Conservation (phyloP, 2,113 vertebrate species). For the Chaetodon trifascialis region DNA sequence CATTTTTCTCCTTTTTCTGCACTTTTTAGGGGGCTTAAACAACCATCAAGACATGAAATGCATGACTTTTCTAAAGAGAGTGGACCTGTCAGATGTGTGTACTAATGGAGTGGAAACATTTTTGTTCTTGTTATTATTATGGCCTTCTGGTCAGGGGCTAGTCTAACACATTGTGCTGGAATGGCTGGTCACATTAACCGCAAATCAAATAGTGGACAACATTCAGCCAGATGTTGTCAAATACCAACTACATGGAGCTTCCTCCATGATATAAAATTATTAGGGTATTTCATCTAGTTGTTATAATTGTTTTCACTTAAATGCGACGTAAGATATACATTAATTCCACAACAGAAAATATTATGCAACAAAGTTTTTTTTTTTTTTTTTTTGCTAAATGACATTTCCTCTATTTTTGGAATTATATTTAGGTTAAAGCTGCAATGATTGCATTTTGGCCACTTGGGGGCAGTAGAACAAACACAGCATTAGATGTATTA, state of each 20-base stretch:
- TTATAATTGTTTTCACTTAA: not conserved
- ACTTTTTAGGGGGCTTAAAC: slow-evolving; percentile 16
- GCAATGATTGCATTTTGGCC: not conserved
- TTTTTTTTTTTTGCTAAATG: no score
- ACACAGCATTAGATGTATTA: no score
- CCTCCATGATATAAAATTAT: not conserved
- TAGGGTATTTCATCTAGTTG: not conserved
- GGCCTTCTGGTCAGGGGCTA: not conserved
- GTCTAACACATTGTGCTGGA: not conserved
- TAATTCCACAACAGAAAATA: no score
- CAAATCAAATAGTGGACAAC: not conserved
- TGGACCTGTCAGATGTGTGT: not conserved
- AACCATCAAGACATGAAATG: slow-evolving; percentile 40
- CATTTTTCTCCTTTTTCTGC: slow-evolving; percentile 11
- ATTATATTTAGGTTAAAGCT: not conserved
- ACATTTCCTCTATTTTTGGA: no score
- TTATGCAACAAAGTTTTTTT: no score
- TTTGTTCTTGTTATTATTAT: not conserved
- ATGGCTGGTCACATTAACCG: not conserved
- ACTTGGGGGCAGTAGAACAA: no score
- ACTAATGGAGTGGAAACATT: slow-evolving; percentile 19
- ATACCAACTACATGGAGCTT: not conserved
- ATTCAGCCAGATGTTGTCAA: not conserved
- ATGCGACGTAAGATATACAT: no score
- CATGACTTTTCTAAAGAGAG: slow-evolving; percentile 33